Percentiles rank a stretch among this genome's conserved stretches.
Evolutionary conservation across 2,888 invertebrate genomes (phyloP).

Genomic region (Thereva unica): DNA sequence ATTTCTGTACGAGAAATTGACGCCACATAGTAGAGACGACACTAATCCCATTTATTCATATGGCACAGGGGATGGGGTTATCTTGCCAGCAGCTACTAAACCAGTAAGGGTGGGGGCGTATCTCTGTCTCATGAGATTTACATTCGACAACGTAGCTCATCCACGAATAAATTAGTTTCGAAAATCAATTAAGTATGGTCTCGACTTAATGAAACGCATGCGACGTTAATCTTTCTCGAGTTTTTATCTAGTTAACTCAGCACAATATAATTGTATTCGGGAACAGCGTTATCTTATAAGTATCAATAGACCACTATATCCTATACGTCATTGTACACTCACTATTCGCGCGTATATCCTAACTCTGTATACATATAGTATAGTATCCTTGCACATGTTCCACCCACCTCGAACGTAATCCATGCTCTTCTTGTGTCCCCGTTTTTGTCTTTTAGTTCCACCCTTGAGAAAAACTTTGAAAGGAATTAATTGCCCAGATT

Average conservation of each 20-base stretch:
- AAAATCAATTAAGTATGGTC: neutral
- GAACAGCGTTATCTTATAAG: neutral
- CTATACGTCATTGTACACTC: too few species aligned
- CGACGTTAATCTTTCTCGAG: too few species aligned
- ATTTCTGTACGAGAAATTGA: conserved; percentile 4
- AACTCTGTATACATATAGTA: too few species aligned
- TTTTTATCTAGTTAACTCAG: neutral
- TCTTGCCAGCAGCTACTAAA: neutral
- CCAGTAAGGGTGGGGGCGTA: neutral
- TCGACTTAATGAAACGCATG: too few species aligned
- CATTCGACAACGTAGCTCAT: neutral
- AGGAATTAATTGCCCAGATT: too few species aligned
- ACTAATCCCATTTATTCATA: conserved; percentile 24
- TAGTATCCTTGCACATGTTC: neutral
- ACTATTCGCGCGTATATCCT: too few species aligned
- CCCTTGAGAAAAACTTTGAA: too few species aligned
- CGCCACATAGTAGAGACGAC: neutral
- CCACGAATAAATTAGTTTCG: neutral
- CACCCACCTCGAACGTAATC: conserved; percentile 20
- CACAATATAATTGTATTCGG: neutral
- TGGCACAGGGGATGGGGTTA: neutral
- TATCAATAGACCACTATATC: too few species aligned
- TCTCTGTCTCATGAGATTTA: neutral
- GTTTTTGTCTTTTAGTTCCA: neutral
- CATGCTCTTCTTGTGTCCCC: conserved; percentile 14